Evolutionary conservation across 2,888 invertebrate species (phyloP).

Genomic region (Trissoscelio sp.): DNA sequence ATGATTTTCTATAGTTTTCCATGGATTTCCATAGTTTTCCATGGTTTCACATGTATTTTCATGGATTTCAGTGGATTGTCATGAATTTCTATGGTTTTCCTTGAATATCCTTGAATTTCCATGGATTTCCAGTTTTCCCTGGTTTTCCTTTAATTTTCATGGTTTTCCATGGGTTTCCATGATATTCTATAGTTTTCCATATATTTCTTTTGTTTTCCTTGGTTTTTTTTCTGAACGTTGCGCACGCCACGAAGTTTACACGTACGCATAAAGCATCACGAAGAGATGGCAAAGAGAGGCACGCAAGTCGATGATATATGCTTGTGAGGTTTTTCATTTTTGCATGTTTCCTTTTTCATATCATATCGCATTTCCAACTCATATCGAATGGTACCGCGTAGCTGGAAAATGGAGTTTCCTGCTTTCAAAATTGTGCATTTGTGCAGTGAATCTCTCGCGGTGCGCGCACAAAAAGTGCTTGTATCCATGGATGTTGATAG

Average conservation of each 20-base stretch:
- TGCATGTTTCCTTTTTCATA: constrained; percentile 69
- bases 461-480: constrained; percentile 55
- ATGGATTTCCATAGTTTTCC: too few species aligned
- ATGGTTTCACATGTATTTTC: too few species aligned
- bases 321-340: constrained; percentile 79
- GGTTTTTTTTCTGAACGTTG: constrained; percentile 59
- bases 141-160: too few species aligned
- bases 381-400: constrained; percentile 64
- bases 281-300: constrained; percentile 76
- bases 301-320: constrained; percentile 79
- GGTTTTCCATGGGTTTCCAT: too few species aligned
- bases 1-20: too few species aligned
- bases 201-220: constrained; percentile 73
- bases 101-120: too few species aligned
- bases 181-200: too few species aligned
- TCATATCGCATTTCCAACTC: constrained; percentile 68
- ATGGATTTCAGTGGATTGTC: too few species aligned
- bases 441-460: constrained; percentile 61
- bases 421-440: constrained; percentile 67
- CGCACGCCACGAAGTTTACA: constrained; percentile 65
- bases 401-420: constrained; percentile 69
- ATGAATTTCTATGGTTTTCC: too few species aligned
- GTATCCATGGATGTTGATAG: constrained; percentile 64
- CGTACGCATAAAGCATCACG: constrained; percentile 67
- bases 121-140: too few species aligned